These are phyloP conservation scores for Crenichthys baileyi DNA, from an alignment of 2,797 vertebrate species.

Conservation along the genomic window DNA sequence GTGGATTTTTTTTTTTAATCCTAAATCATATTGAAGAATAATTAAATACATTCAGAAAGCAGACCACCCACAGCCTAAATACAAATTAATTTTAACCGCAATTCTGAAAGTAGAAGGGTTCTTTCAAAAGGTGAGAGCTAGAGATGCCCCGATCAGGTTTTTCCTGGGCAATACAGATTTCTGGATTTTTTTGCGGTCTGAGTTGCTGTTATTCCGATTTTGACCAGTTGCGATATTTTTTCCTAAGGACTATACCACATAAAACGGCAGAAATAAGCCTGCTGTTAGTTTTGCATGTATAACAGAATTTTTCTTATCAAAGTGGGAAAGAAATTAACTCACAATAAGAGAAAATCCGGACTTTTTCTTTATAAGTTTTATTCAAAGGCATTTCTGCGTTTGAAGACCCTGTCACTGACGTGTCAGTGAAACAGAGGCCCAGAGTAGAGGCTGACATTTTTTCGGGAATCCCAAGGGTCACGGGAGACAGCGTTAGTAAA, in stretches of 20 bases:
- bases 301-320: too few relatives aligned
- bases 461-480: too few relatives aligned
- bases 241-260: background rate
- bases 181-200: background rate
- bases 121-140: background rate
- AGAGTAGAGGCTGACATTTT: too few relatives aligned
- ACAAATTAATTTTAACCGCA: slow-evolving; percentile 26
- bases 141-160: background rate
- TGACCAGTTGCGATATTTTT: background rate
- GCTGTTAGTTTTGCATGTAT: background rate
- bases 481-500: too few relatives aligned
- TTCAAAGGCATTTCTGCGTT: too few relatives aligned
- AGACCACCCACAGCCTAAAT: background rate
- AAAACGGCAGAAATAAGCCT: background rate
- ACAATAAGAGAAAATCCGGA: too few relatives aligned
- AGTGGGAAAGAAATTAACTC: too few relatives aligned
- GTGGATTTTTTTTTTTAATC: background rate
- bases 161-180: background rate
- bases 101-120: slow-evolving; percentile 1
- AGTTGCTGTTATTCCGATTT: background rate
- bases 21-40: slow-evolving; percentile 5
- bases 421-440: too few relatives aligned
- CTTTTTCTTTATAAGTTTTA: too few relatives aligned
- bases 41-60: slow-evolving; percentile 4
- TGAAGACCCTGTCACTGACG: too few relatives aligned